phyloP scores from a whole-genome alignment of 1,140 invertebrate species.

The Calliopsis andreniformis region DNA sequence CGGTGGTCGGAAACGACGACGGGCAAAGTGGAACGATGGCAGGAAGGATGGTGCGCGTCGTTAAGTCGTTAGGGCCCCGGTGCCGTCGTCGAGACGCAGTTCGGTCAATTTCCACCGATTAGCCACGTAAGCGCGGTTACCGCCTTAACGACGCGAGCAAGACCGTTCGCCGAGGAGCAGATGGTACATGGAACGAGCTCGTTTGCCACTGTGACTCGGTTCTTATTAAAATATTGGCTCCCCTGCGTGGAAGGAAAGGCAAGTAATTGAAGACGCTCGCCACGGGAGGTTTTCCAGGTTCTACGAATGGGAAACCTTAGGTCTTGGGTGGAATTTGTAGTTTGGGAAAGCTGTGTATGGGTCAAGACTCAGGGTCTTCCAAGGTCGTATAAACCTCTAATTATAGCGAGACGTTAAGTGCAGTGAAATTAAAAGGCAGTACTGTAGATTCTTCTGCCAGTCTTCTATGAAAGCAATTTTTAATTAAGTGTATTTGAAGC shows the following conservation, averaged over 20 bases:
- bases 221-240: conserved; percentile 33
- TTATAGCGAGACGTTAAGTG: no score
- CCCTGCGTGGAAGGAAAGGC: neutral
- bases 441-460: no score
- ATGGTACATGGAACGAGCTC: no score
- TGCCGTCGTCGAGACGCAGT: no score
- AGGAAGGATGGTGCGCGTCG: conserved; percentile 43
- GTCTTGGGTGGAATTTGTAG: neutral
- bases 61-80: conserved; percentile 62
- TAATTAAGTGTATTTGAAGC: no score
- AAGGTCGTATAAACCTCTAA: no score
- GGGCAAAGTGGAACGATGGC: conserved; percentile 32
- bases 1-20: conserved; percentile 38
- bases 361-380: no score
- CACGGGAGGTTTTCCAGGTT: neutral
- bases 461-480: no score
- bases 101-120: conserved; percentile 63
- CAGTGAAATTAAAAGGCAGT: no score
- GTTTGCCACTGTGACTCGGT: no score
- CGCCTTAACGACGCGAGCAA: neutral
- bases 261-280: conserved; percentile 16
- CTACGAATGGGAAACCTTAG: neutral
- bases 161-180: neutral
- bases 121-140: conserved; percentile 40
- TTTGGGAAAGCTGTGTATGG: neutral